phyloP scores from a whole-genome alignment of 2,888 invertebrate species.

The Pollenia griseotomentosa region DNA sequence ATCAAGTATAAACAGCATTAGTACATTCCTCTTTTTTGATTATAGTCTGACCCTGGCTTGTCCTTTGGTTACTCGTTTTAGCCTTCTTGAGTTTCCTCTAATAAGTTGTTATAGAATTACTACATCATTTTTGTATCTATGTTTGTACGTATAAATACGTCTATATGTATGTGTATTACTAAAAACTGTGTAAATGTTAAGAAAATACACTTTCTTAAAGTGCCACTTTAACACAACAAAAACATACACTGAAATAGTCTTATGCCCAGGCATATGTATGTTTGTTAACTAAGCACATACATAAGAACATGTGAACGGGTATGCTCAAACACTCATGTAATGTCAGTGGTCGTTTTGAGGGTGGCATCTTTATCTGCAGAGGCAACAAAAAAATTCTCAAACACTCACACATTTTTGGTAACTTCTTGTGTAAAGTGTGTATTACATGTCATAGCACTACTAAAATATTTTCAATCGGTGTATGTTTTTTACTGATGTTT shows the following conservation, averaged over 20 bases:
- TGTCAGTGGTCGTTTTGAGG: background rate
- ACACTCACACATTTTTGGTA: slow-evolving; percentile 14
- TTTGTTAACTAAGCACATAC: background rate
- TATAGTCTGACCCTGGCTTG: background rate
- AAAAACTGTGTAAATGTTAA: slow-evolving; percentile 35
- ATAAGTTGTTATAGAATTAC: slow-evolving; percentile 37
- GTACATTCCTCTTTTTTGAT: background rate
- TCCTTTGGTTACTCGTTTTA: slow-evolving; percentile 8
- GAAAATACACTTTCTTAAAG: slow-evolving; percentile 39
- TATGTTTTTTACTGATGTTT: background rate
- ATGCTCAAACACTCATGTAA: background rate
- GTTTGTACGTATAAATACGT: background rate
- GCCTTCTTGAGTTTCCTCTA: background rate
- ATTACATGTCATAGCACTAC: slow-evolving; percentile 9
- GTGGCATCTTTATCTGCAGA: slow-evolving; percentile 11
- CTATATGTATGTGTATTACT: background rate
- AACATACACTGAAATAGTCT: slow-evolving; percentile 7
- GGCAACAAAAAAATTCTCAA: background rate
- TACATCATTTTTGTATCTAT: background rate
- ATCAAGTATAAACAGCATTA: too few relatives aligned
- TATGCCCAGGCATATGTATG: background rate
- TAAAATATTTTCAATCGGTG: slow-evolving; percentile 17
- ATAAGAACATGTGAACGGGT: background rate
- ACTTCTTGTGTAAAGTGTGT: background rate
- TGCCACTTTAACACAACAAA: slow-evolving; percentile 28